Conservation (phyloP, 2,888 invertebrate species). For the Holacanthella duospinosa region DNA sequence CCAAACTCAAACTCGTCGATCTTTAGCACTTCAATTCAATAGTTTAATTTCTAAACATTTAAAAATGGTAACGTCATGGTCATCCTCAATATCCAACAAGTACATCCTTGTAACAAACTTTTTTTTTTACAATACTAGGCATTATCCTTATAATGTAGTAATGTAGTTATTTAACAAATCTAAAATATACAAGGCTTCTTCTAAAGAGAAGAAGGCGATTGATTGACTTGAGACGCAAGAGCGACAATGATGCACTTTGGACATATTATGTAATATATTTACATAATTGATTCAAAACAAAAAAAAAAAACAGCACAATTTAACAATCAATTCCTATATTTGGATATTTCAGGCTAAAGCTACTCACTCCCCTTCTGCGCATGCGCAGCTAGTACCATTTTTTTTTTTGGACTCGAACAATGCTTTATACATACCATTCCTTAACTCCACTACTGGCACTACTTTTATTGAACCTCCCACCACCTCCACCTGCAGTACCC, state of each 20-base stretch:
- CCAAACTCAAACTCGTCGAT: background rate
- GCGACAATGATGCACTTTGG: no score
- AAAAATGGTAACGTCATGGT: background rate
- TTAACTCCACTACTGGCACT: slow-evolving; percentile 53
- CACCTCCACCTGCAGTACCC: slow-evolving; percentile 47
- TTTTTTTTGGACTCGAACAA: no score
- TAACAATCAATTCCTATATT: no score
- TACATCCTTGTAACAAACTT: no score
- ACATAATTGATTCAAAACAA: no score
- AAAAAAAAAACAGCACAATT: no score
- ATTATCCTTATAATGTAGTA: no score
- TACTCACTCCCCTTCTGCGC: background rate
- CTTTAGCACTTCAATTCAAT: background rate
- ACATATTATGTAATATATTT: no score
- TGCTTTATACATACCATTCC: slow-evolving; percentile 92
- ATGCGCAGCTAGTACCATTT: no score
- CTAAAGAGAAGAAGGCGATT: background rate
- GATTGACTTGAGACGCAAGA: background rate
- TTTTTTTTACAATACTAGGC: no score
- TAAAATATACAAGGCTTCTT: background rate
- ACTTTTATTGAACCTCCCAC: slow-evolving; percentile 47
- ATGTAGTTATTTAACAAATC: no score
- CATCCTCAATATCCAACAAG: background rate
- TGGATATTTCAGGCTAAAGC: no score
- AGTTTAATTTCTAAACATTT: background rate